phyloP scores from a whole-genome alignment of 1,140 invertebrate genomes.

The Meloidogyne floridensis region DNA sequence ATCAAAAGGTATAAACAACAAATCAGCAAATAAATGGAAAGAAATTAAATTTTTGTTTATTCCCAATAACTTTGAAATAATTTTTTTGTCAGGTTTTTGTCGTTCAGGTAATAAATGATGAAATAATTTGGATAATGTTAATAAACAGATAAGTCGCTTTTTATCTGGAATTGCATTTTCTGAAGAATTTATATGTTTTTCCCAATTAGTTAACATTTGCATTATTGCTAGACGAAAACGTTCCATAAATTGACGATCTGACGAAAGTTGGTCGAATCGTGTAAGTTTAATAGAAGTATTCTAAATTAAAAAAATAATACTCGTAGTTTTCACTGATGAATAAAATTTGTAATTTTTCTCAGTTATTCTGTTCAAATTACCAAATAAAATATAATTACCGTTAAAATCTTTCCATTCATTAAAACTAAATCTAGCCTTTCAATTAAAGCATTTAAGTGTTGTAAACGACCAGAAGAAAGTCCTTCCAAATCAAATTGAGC shows the following conservation, averaged over 20 bases:
- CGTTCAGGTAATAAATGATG: conserved; percentile 14
- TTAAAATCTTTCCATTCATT: conserved; percentile 73
- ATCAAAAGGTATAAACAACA: not conserved
- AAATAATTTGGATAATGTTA: conserved; percentile 21
- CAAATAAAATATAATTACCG: conserved; percentile 66
- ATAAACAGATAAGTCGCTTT: conserved; percentile 73
- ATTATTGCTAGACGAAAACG: conserved; percentile 73
- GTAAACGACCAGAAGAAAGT: conserved; percentile 68
- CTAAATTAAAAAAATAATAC: not conserved
- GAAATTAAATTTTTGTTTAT: conserved; percentile 70
- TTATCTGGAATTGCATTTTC: conserved; percentile 68
- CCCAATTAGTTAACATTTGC: conserved; percentile 50
- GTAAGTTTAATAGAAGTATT: not conserved
- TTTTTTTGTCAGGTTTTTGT: conserved; percentile 74
- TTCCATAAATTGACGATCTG: conserved; percentile 66
- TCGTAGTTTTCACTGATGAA: no score
- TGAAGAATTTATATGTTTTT: conserved; percentile 29
- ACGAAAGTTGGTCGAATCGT: not conserved
- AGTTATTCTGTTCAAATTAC: not conserved
- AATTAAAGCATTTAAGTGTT: conserved; percentile 74
- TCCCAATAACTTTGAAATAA: conserved; percentile 76
- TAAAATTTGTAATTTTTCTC: not conserved
- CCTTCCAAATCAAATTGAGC: conserved; percentile 71
- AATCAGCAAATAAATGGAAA: conserved; percentile 4
- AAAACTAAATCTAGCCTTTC: conserved; percentile 73